These are phyloP conservation scores for Drosophila sturtevanti DNA, from an alignment of 1,140 invertebrate species.

Conservation along the genomic window DNA sequence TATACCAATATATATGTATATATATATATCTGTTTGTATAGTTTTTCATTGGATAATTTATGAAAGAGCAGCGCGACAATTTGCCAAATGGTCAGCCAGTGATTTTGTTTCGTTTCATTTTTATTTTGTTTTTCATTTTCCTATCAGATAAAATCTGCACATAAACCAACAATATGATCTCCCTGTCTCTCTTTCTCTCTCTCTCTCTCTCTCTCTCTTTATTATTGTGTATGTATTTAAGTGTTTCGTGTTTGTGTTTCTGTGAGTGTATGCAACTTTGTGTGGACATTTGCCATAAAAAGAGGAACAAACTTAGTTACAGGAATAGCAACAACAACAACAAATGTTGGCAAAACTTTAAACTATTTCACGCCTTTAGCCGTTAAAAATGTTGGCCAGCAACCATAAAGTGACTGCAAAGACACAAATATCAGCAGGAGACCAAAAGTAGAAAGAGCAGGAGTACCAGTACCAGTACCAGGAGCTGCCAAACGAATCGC, in stretches of 20 bases:
- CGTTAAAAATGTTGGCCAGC: slow-evolving; percentile 12
- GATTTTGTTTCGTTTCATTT: not conserved
- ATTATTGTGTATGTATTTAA: no score
- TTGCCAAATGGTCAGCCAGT: slow-evolving; percentile 40
- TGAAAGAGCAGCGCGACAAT: slow-evolving; percentile 39
- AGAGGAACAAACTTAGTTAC: not conserved
- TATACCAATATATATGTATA: not conserved
- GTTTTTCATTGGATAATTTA: slow-evolving; percentile 22
- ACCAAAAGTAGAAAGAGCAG: not conserved
- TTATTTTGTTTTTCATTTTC: not conserved
- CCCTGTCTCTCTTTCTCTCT: not conserved
- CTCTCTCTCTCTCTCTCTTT: not conserved
- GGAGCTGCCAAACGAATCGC: not conserved
- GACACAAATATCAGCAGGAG: slow-evolving; percentile 13
- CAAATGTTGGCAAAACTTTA: slow-evolving; percentile 48
- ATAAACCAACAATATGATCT: not conserved
- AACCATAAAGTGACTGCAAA: slow-evolving; percentile 61
- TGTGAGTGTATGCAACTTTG: not conserved
- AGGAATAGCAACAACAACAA: slow-evolving; percentile 12
- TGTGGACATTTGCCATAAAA: not conserved
- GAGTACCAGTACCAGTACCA: no score
- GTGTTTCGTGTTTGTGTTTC: not conserved
- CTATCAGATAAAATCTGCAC: not conserved
- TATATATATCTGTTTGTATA: slow-evolving; percentile 3
- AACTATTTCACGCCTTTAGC: slow-evolving; percentile 65